Percentiles rank a stretch among this genome's conserved stretches.
These are phyloP conservation scores for Melanocharis versteri DNA, from an alignment of 2,113 vertebrate genomes.

Conservation along the genomic window DNA sequence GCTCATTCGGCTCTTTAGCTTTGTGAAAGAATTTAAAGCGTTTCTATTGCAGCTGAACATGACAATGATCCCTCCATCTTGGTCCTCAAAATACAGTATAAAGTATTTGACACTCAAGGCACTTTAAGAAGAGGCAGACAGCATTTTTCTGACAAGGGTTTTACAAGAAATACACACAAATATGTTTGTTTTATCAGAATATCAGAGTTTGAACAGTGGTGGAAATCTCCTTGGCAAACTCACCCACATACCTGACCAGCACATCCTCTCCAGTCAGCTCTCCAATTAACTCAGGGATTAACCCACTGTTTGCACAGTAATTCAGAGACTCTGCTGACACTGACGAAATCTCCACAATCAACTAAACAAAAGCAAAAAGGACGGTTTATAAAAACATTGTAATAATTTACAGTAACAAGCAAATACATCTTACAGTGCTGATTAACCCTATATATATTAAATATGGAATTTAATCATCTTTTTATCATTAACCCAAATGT, in stretches of 20 bases:
- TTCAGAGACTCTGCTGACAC: constrained; percentile 84
- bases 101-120: neutral
- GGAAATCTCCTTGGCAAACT: neutral
- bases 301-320: constrained; percentile 82
- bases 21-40: neutral
- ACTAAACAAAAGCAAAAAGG: constrained; percentile 52
- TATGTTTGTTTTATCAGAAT: neutral
- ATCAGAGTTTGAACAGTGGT: accelerated
- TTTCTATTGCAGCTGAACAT: neutral
- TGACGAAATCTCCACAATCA: constrained; percentile 85
- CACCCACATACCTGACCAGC: constrained; percentile 83
- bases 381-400: neutral
- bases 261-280: constrained; percentile 93
- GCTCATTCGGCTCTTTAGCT: neutral
- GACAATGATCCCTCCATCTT: neutral
- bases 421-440: neutral
- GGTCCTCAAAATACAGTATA: neutral
- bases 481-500: neutral
- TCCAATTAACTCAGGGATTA: constrained; percentile 83
- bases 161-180: neutral
- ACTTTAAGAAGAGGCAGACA: neutral
- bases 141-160: neutral
- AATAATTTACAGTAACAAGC: neutral
- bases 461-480: accelerated
- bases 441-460: neutral